A percentile compares a stretch with the other conserved stretches of the same genome.
Evolutionary conservation across 2,888 invertebrate genomes (phyloP).

Genomic region (Cheilosia impressa): DNA sequence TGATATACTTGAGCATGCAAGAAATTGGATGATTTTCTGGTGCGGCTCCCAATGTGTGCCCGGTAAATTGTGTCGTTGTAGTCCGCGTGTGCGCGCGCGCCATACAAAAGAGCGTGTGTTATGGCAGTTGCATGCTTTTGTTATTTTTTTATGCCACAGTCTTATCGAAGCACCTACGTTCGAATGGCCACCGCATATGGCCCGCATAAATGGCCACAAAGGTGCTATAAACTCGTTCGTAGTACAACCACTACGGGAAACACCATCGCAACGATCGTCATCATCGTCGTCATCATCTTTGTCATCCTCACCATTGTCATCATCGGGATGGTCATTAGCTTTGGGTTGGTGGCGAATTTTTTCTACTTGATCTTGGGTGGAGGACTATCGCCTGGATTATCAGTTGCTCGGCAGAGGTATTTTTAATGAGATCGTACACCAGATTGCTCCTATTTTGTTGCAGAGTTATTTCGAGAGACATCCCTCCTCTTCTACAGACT

Average conservation of each 20-base stretch:
- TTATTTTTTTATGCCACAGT: slow-evolving; percentile 14
- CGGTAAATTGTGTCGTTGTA: slow-evolving; percentile 68
- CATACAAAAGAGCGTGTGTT: slow-evolving; percentile 64
- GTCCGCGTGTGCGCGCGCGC: slow-evolving; percentile 19
- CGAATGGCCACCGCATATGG: slow-evolving; percentile 44
- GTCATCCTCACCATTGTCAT: slow-evolving; percentile 14
- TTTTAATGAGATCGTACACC: slow-evolving; percentile 44
- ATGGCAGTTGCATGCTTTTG: slow-evolving; percentile 60
- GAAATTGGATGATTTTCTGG: slow-evolving; percentile 76
- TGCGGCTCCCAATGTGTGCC: slow-evolving; percentile 69
- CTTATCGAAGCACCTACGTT: slow-evolving; percentile 49
- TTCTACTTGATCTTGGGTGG: not conserved
- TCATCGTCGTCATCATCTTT: slow-evolving; percentile 40
- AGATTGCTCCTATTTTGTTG: slow-evolving; percentile 26
- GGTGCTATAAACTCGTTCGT: slow-evolving; percentile 72
- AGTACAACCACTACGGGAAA: slow-evolving; percentile 52
- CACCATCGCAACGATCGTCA: slow-evolving; percentile 47
- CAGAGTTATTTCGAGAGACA: slow-evolving; percentile 15
- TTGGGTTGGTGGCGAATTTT: not conserved
- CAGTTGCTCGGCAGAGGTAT: not conserved
- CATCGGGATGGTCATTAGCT: slow-evolving; percentile 53
- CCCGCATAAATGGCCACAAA: slow-evolving; percentile 55
- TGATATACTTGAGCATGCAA: slow-evolving; percentile 77
- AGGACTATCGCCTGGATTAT: slow-evolving; percentile 14
- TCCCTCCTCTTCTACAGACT: not conserved